phyloP scores from a whole-genome alignment of 2,888 invertebrate species.

The Drosophila helvetica region DNA sequence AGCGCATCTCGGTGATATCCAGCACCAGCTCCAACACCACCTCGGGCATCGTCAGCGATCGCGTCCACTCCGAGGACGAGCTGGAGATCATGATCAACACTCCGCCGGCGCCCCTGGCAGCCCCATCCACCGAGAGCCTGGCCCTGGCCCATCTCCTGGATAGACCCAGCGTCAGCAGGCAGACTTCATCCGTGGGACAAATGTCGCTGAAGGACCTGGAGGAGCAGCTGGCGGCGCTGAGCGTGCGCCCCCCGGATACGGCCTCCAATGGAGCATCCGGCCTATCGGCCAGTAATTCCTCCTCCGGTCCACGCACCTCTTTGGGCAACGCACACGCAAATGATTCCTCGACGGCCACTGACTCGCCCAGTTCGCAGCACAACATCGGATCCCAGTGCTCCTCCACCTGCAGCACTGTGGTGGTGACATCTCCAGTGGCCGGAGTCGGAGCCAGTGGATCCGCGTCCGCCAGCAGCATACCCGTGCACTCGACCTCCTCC shows the following conservation, averaged over 20 bases:
- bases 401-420: conserved; percentile 94
- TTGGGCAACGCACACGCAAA: conserved; percentile 41
- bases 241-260: conserved; percentile 71
- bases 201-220: conserved; percentile 84
- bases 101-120: conserved; percentile 89
- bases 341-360: conserved; percentile 84
- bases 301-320: conserved; percentile 22
- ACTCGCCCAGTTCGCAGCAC: conserved; percentile 85
- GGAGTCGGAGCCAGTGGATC: conserved; percentile 85
- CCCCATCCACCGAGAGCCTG: conserved; percentile 93
- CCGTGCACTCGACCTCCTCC: conserved; percentile 89
- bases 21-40: conserved; percentile 98
- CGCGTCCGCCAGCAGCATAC: conserved; percentile 84
- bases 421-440: conserved; percentile 86
- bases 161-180: conserved; percentile 85
- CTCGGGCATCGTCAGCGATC: conserved; percentile 97
- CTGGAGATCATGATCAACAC: conserved; percentile 94
- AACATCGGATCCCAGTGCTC: conserved; percentile 93
- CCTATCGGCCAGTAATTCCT: neutral
- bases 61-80: conserved; percentile 97
- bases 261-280: conserved; percentile 8
- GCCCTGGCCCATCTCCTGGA: conserved; percentile 91
- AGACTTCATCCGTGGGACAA: conserved; percentile 85
- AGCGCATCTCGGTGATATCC: conserved; percentile 95
- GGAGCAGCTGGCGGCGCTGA: conserved; percentile 84